Base-by-base conservation (phyloP, 1,140 invertebrate species). In the Drosophila arawakana region DNA sequence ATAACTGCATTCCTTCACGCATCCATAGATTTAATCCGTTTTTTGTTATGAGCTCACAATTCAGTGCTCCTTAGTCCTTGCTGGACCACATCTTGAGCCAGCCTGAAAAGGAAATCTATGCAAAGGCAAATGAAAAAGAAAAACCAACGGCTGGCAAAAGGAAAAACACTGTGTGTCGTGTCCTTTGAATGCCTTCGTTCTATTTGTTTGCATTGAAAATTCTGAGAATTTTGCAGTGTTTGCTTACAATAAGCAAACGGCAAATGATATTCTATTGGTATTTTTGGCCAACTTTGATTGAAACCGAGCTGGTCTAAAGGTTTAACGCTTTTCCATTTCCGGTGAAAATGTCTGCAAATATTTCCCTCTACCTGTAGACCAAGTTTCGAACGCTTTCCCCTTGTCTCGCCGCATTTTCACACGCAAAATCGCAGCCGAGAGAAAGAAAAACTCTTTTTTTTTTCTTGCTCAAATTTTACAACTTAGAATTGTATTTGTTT, bases 211-310 rank as follows among this genome's bases (percentile, higher is more conserved):
- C 7, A 7, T 3, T 10, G 7, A 37, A 30, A 77, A 68, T 82
- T 82, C 75, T 30, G 39, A 18, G 75, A 82, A 80, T 69, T 54
- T 18, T 41, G 37, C 63, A 60, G 35, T 74, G 70, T 75, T 78
- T 74, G 55, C 79, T 81, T 69, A 78, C 69, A 82, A 82, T 82
- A 82, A 78, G 75, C 66, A 78, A 30, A 66, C 60, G 37, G 74
- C 37, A 81, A 81, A 81, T 68, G 34, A 50, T 60, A 30, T 35
- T 44, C 46, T 35, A 50, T 60, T 35, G 47, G 70, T 15, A 57
- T 39, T 73, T 67, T 62, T 37, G 58, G 44, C 54, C 69, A 7
- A 71, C 54, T 68, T 65, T 65, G 62, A 55, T 65, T 47, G 46
- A 55, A 67, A 67, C 57, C 18, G 63, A 67, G 43, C 13, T 47